Evolutionary conservation across 2,113 vertebrate species (phyloP), one percentile per base, ranked within the genome.

Genomic region (Sisor rabdophorus): DNA sequence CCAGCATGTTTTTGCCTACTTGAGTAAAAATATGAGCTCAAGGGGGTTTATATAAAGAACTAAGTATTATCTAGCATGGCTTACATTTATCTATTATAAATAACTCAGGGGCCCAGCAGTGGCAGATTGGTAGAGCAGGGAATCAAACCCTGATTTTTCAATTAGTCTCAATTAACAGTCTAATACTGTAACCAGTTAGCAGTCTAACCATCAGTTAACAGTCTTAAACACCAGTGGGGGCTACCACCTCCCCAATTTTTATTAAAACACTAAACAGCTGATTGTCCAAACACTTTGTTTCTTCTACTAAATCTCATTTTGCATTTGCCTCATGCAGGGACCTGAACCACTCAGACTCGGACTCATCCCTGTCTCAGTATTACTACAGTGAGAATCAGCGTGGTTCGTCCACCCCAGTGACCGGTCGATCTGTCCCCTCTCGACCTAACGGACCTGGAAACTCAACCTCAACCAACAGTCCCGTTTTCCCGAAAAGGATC

Each of bases 311-410:
- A 28, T 11, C 26, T 52, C 12, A 50, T 65, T 36, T 24, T 73
- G 48, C 72, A 2, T 60, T 55, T 58, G 20, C 50, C 61, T 56
- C 50, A 3, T 55, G 3, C 73, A 97, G 95, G 90, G 95, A 97
- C 80, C 88, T 96, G 80, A 94, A 93, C 83, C 92, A 86, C 79
- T 97, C 94, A 1, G 94, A 96, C 89, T 96, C 95, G 11, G 96
- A 98, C 82, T 94, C 95, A 64, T 92, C 94, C 89, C 92, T 96
- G 80, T 94, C 93, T 80, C 87, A 91, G 82, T 87, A 89, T 13
- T 93, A 90, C 67, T 79, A 80, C 79, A 87, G 86, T 77, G 93
- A 98, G 67, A 88, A 84, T 9, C 90, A 82, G 59, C 83, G 90
- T 6, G 59, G 63, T 44, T 81, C 90, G 32, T 76, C 87, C 84